Conservation (phyloP, 2,797 vertebrate genomes). For the Garrulus glandarius region DNA sequence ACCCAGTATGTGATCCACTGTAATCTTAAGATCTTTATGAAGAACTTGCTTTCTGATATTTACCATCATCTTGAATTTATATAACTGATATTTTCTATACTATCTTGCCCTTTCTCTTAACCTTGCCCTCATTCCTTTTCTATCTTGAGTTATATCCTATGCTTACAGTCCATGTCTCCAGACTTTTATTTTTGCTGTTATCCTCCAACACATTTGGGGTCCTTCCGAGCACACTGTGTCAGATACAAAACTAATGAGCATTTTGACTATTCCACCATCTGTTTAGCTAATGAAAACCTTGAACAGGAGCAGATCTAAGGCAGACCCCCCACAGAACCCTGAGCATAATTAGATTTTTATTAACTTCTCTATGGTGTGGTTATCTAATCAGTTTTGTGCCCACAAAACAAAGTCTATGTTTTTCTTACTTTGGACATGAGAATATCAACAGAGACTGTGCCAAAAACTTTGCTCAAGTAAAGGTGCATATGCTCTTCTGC, state of each 20-base stretch:
- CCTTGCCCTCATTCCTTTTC: neutral
- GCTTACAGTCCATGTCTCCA: neutral
- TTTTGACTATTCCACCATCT: conserved; percentile 40
- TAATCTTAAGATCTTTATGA: neutral
- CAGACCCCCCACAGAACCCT: neutral
- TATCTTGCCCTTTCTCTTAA: neutral
- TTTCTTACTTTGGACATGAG: neutral
- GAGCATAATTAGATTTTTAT: conserved; percentile 7
- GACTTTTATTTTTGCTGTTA: neutral
- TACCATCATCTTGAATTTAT: neutral
- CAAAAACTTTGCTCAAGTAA: neutral
- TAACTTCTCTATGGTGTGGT: neutral
- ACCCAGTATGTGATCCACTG: neutral
- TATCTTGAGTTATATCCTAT: neutral
- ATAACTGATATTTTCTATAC: neutral
- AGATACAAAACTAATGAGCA: conserved; percentile 27
- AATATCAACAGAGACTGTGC: neutral
- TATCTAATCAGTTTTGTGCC: neutral
- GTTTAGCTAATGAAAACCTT: conserved; percentile 39
- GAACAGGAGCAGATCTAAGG: conserved; percentile 15
- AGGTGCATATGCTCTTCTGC: neutral
- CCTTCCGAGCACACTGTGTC: neutral
- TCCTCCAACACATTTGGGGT: neutral
- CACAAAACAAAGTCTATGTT: neutral
- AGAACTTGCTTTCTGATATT: neutral